These are phyloP conservation scores for Stenchaetothrips biformis DNA, from an alignment of 2,888 invertebrate species.

Conservation along the genomic window DNA sequence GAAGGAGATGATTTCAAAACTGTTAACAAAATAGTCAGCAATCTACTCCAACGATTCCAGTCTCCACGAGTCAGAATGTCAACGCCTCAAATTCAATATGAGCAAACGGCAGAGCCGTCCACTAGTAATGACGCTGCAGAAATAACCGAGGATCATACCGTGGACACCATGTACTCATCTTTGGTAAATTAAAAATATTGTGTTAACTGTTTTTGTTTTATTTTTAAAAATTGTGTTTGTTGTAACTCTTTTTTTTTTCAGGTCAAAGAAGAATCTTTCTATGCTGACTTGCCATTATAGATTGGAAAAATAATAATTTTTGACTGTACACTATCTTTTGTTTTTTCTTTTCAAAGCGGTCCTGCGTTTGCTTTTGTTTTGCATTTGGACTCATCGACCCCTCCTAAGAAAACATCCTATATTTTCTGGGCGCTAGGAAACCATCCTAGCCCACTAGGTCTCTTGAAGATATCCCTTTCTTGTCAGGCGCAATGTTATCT, in stretches of 20 bases:
- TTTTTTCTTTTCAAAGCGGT: too few relatives aligned
- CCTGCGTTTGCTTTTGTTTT: too few relatives aligned
- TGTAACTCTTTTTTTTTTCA: background rate
- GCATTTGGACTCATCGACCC: too few relatives aligned
- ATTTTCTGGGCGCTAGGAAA: too few relatives aligned
- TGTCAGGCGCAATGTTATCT: too few relatives aligned
- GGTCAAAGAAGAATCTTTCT: background rate
- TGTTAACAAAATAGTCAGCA: background rate
- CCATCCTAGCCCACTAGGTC: too few relatives aligned
- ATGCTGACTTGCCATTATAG: too few relatives aligned
- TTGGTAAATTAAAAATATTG: background rate
- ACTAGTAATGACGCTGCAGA: background rate
- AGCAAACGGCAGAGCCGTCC: background rate
- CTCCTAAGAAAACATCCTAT: too few relatives aligned
- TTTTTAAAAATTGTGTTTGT: background rate
- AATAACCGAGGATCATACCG: background rate
- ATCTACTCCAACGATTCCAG: background rate
- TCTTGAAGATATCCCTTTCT: too few relatives aligned
- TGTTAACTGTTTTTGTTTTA: background rate
- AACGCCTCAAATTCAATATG: background rate
- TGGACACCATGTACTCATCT: background rate
- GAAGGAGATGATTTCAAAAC: background rate
- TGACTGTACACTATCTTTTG: too few relatives aligned
- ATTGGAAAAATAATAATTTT: too few relatives aligned
- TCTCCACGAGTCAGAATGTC: background rate